Evolutionary conservation across 2,888 invertebrate genomes (phyloP), one percentile per base, ranked within the genome.

Genomic region (Cryptocephalus primarius): DNA sequence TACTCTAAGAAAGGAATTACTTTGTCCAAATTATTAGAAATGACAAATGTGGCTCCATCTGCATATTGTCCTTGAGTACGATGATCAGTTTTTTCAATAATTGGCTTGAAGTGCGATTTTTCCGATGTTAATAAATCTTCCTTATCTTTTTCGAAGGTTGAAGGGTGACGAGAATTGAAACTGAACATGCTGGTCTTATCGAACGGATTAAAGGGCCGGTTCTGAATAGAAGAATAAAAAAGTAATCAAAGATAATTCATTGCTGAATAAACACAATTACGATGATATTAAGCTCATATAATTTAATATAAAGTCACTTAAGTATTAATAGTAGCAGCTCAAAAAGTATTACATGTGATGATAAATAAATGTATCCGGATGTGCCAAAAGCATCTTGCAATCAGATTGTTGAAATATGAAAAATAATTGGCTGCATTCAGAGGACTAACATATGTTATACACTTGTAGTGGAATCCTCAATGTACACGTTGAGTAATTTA

Each of bases 11-110:
- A 22, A 22, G 6, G 6, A 2, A 22, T 22, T 45, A 55, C 51
- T 48, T 62, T 61, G 38, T 85, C 84, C 58, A 83, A 71, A 56
- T 75, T 77, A 59, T 73, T 75, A 57, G 73, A 69, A 56, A 85
- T 81, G 54, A 80, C 75, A 70, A 87, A 87, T 11, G 83, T 82
- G 57, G 83, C 80, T 43, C 87, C 87, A 68, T 87, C 85, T 32
- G 75, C 78, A 63, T 75, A 77, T 45, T 68, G 65, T 32, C 69
- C 69, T 66, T 77, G 76, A 44, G 69, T 68, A 33, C 49, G 46
- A 43, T 66, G 68, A 43, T 68, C 66, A 38, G 67, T 68, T 36
- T 62, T 64, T 36, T 62, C 64, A 42, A 64, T 56, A 54, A 90
- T 89, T 11, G 90, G 89, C 55, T 82, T 79, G 72, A 91, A 90